These are phyloP conservation scores for Picus viridis DNA, from an alignment of 2,797 vertebrate genomes.

Conservation along the genomic window DNA sequence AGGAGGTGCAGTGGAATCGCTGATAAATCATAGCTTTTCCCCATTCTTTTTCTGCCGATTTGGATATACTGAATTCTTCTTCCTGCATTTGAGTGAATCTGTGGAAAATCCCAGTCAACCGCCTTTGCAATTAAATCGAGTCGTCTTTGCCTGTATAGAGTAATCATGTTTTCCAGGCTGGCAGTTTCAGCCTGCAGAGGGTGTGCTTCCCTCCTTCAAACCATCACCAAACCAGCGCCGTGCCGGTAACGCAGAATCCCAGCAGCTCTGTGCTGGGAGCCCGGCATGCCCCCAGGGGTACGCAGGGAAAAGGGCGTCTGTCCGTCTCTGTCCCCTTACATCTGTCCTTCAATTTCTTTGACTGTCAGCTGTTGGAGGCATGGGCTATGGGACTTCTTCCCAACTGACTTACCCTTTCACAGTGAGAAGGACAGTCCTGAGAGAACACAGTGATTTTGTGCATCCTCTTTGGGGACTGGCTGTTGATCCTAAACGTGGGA, in stretches of 20 bases:
- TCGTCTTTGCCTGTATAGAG: neutral
- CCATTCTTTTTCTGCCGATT: neutral
- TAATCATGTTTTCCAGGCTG: neutral
- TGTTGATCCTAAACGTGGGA: neutral
- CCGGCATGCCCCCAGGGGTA: neutral
- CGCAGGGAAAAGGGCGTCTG: neutral
- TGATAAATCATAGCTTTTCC: neutral
- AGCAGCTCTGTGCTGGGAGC: accelerated
- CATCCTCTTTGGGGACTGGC: neutral
- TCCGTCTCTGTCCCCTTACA: neutral
- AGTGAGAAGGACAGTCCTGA: neutral
- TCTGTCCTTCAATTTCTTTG: neutral
- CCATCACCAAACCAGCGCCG: neutral
- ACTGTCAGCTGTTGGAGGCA: neutral
- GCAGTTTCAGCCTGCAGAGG: constrained; percentile 38
- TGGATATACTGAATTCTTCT: neutral
- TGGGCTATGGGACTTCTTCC: neutral
- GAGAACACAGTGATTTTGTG: neutral
- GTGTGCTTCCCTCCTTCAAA: constrained; percentile 29
- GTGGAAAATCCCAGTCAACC: neutral
- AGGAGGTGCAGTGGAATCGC: neutral
- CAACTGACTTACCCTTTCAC: neutral
- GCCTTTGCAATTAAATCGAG: neutral
- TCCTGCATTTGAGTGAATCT: neutral
- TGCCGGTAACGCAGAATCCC: accelerated